Percentiles rank a stretch among this genome's conserved stretches.
Conservation (phyloP, 1,140 invertebrate species). For the Diuraphis noxia region DNA sequence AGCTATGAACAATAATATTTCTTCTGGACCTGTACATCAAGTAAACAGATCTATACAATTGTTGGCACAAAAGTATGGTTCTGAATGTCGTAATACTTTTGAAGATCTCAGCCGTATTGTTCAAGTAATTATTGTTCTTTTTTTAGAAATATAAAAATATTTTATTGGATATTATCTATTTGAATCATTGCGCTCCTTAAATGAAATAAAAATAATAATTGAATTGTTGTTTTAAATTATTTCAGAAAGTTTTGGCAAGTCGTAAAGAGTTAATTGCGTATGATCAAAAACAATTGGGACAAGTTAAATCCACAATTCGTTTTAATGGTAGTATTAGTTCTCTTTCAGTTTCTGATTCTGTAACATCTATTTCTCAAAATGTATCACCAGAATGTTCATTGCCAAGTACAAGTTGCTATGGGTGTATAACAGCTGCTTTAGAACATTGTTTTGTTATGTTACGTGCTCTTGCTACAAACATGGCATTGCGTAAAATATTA, state of each 20-base stretch:
- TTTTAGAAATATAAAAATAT: neutral
- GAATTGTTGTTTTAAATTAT: conserved; percentile 9
- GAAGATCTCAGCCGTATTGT: conserved; percentile 96
- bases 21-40: conserved; percentile 55
- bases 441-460: conserved; percentile 92
- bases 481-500: conserved; percentile 74
- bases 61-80: conserved; percentile 90
- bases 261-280: conserved; percentile 89
- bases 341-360: conserved; percentile 41
- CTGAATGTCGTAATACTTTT: conserved; percentile 91
- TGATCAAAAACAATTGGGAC: conserved; percentile 78
- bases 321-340: conserved; percentile 34
- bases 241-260: conserved; percentile 82
- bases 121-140: conserved; percentile 59
- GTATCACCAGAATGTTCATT: conserved; percentile 14
- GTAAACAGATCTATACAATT: conserved; percentile 84
- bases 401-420: conserved; percentile 70
- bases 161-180: neutral
- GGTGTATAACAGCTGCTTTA: conserved; percentile 82
- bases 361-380: conserved; percentile 25
- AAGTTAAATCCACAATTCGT: conserved; percentile 52
- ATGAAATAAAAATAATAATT: neutral
- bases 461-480: conserved; percentile 85
- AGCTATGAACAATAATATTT: conserved; percentile 56
- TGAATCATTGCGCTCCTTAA: neutral